These are phyloP conservation scores for Geotrypetes seraphini DNA, from an alignment of 2,797 vertebrate genomes.

Conservation along the genomic window DNA sequence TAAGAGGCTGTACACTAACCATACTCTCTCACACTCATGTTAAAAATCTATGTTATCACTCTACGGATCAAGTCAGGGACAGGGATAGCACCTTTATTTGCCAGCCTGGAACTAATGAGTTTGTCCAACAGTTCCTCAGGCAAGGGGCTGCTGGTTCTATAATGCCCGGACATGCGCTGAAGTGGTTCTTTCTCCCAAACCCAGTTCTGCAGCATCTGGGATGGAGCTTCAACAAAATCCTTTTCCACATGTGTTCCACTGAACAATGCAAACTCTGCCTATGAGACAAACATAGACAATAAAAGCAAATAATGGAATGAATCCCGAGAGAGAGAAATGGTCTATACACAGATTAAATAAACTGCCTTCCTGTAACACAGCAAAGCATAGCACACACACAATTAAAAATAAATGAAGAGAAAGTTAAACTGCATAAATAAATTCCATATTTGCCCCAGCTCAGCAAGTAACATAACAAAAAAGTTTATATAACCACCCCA, in stretches of 20 bases:
- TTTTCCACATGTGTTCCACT: constrained; percentile 90
- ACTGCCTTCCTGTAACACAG: too few species aligned
- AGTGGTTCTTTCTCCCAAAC: constrained; percentile 92
- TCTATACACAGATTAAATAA: too few species aligned
- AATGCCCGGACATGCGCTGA: constrained; percentile 83
- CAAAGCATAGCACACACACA: too few species aligned
- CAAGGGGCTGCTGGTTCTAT: constrained; percentile 62
- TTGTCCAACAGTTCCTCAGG: constrained; percentile 80
- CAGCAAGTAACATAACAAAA: too few species aligned
- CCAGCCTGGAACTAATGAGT: constrained; percentile 85
- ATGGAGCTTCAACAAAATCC: constrained; percentile 92
- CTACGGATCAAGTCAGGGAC: too few species aligned
- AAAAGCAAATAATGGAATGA: background rate
- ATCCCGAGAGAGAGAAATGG: background rate
- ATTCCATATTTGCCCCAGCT: too few species aligned
- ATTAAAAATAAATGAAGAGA: too few species aligned
- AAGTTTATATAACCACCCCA: too few species aligned
- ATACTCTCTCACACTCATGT: too few species aligned
- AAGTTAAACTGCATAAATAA: too few species aligned
- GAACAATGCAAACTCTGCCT: constrained; percentile 94
- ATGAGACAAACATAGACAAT: background rate
- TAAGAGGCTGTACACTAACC: too few species aligned
- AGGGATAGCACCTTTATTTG: constrained; percentile 72
- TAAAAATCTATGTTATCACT: too few species aligned
- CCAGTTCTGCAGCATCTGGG: constrained; percentile 98